phyloP scores from a whole-genome alignment of 2,797 vertebrate species.

The Oceanodroma leucorhoa region DNA sequence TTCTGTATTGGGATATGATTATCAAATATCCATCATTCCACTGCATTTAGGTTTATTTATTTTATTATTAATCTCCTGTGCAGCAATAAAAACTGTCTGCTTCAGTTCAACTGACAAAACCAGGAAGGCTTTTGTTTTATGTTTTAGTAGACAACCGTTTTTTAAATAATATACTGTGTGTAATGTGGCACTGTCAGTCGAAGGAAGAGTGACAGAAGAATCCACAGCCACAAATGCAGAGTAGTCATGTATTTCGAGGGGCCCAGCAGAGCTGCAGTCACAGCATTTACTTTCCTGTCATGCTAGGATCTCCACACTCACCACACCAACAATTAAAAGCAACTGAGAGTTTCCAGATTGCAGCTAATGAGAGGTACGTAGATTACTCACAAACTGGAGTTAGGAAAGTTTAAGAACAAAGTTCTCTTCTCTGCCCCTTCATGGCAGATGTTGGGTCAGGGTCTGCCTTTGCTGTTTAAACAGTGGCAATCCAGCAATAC shows the following conservation, averaged over 20 bases:
- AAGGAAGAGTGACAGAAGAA: neutral
- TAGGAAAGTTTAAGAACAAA: neutral
- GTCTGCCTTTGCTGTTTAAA: neutral
- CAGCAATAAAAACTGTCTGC: neutral
- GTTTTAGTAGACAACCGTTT: conserved; percentile 2
- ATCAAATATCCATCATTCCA: neutral
- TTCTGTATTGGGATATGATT: neutral
- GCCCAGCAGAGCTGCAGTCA: neutral
- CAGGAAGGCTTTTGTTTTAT: conserved; percentile 7
- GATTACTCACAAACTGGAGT: neutral
- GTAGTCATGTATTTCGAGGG: neutral
- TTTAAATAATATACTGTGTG: neutral
- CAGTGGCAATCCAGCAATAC: neutral
- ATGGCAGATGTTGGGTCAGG: neutral
- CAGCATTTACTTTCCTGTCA: neutral
- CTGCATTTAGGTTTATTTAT: neutral
- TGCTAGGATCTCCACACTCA: neutral
- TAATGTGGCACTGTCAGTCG: neutral
- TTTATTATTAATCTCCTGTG: neutral
- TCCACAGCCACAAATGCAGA: neutral
- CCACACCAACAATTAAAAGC: neutral
- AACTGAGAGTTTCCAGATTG: neutral
- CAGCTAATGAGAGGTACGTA: neutral
- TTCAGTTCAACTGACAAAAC: conserved; percentile 18
- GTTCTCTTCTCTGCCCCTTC: neutral